Evolutionary conservation across 53 echinoderm and acorn worm species (phyloP), one percentile per base, ranked within the genome.

Genomic region (Pentamera pediparva): DNA sequence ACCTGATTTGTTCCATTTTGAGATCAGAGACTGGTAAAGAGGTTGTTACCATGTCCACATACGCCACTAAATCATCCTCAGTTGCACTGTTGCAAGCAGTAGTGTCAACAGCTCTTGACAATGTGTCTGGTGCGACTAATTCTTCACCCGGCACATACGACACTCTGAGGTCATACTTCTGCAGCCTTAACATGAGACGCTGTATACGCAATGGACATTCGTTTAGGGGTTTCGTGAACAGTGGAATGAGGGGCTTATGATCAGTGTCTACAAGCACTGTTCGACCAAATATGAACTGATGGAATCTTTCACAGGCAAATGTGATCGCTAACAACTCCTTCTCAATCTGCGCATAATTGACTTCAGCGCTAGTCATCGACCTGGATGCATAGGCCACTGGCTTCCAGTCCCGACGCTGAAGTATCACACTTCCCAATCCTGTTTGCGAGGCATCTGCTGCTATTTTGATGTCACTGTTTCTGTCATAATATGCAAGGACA

Each of bases 381-480:
- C 59, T 72, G 2, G 79, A 80, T 59, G 88, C 79, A 70, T 83
- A 88, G 35, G 84, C 80, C 21, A 88, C 70, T 53, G 76, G 88
- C 20, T 37, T 28, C 64, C 82, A 82, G 37, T 70, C 39, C 40
- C 47, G 19, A 26, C 73, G 79, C 41, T 88, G 88, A 12, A 88
- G 82, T 37, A 86, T 27, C 2, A 81, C 81, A 63, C 65, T 47
- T 0, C 69, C 76, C 18, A 69, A 27, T 15, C 80, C 88, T 39
- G 51, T 57, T 35, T 77, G 58, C 15, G 88, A 88, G 31, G 84
- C 80, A 58, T 88, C 88, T 47, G 84, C 76, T 19, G 80, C 59
- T 1, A 77, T 64, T 35, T 82, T 87, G 30, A 54, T 56, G 32
- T 63, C 39, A 32, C 65, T 81, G 39, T 63, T 40, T 10, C 62